A percentile compares a stretch with the other conserved stretches of the same genome.
Evolutionary conservation across 2,113 vertebrate genomes (phyloP).

Genomic region (Ciconia maguari): DNA sequence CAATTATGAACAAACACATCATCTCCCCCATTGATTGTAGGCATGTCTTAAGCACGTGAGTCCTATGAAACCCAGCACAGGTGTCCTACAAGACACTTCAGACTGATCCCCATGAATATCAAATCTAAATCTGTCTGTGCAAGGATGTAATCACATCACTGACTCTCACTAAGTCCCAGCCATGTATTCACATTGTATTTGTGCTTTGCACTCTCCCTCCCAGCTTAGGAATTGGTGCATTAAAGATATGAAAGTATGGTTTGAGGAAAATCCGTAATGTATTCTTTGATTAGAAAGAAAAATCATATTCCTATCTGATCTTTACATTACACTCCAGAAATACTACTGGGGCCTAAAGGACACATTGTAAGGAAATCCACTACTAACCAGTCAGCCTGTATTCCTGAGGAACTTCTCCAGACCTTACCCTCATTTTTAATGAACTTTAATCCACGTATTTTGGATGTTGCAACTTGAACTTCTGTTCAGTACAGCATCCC

Average conservation of each 20-base stretch:
- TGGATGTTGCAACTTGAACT: neutral
- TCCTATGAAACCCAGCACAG: neutral
- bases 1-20: neutral
- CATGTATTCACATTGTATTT: neutral
- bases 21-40: neutral
- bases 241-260: neutral
- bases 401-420: neutral
- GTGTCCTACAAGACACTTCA: neutral
- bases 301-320: neutral
- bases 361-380: neutral
- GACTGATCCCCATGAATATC: neutral
- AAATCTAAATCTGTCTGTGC: neutral
- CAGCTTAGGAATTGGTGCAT: neutral
- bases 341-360: neutral
- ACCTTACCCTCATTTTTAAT: neutral
- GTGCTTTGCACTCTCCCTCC: neutral
- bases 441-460: neutral
- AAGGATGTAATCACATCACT: neutral
- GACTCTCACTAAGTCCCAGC: neutral
- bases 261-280: neutral
- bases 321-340: neutral
- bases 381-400: neutral
- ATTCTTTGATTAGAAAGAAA: neutral
- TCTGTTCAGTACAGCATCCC: neutral
- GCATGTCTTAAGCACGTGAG: neutral